Evolutionary conservation across 1,140 invertebrate species (phyloP), one percentile per base, ranked within the genome.

Genomic region (Aphelinus certus): DNA sequence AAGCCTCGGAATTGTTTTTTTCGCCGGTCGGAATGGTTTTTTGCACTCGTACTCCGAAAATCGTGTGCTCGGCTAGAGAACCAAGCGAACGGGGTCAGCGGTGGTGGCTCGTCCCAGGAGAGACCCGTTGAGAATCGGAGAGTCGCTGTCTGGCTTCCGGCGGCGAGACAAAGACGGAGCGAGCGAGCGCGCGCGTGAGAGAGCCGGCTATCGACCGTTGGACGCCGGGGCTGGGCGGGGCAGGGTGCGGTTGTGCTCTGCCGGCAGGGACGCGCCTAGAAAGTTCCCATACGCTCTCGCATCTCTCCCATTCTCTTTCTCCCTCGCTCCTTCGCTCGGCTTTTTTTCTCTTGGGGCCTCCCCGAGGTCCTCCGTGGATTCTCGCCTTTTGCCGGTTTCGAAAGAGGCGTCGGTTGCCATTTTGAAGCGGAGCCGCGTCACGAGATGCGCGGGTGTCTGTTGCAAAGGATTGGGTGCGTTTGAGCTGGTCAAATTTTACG

Each of bases 221-320:
- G 75, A 80, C 63, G 80, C 84, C 84, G 83, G 85, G 85, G 83
- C 63, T 84, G 86, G 85, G 85, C 83, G 85, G 85, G 86, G 84
- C 84, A 86, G 86, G 85, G 85, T 88, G 86, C 84, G 86, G 85
- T 87, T 85, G 69, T 26, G 43, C 46, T 3, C 46, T 56, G 26
- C 26, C 5, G n/a, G 10, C 5, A 82, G 77, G 78, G 78, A 81
- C 80, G 78, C 81, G 78, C 79, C 80, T 82, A 71, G 75, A 83
- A 83, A 82, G 53, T 83, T 81, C 26, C 77, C 48, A 73, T 77
- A 10, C 51, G 10, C 47, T 48, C 51, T 67, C 57, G 71, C n/a
- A 10, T 65, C 64, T 65, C 43, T 60, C 46, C 42, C 7, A 2
- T 10, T 73, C 2, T 49, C 6, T 26, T 49, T 55, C 1, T 0